These are phyloP conservation scores for Acrocephalus kingi DNA, from an alignment of 2,113 vertebrate species.

Conservation along the genomic window DNA sequence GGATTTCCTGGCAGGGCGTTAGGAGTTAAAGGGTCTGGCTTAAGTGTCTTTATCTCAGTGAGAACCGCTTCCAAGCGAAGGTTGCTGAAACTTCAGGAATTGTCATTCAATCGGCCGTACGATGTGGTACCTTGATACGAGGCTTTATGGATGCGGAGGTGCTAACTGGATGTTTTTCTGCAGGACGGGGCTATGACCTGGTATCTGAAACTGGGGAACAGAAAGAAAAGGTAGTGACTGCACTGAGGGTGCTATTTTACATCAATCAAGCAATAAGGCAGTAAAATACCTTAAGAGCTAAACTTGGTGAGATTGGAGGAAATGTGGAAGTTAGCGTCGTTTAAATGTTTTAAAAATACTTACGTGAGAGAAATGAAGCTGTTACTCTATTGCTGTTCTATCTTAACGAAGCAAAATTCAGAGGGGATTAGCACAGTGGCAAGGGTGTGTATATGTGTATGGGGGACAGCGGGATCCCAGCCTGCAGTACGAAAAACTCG, in stretches of 20 bases:
- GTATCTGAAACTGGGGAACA: accelerated
- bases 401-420: background rate
- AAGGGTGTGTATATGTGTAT: accelerated
- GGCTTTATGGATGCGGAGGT: background rate
- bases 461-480: background rate
- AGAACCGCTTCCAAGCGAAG: background rate
- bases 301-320: background rate
- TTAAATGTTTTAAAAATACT: background rate
- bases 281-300: background rate
- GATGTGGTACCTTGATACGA: accelerated
- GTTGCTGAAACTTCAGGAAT: background rate
- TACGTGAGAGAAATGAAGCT: background rate
- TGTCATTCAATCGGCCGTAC: accelerated
- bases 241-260: accelerated
- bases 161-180: no score
- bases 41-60: accelerated
- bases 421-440: background rate
- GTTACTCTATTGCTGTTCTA: background rate
- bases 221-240: accelerated
- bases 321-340: background rate
- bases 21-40: background rate
- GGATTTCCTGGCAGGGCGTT: accelerated
- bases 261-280: background rate
- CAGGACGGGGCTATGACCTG: accelerated
- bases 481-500: accelerated